Conservation (phyloP, 2,888 invertebrate species). For the Pseudococcus longispinus region DNA sequence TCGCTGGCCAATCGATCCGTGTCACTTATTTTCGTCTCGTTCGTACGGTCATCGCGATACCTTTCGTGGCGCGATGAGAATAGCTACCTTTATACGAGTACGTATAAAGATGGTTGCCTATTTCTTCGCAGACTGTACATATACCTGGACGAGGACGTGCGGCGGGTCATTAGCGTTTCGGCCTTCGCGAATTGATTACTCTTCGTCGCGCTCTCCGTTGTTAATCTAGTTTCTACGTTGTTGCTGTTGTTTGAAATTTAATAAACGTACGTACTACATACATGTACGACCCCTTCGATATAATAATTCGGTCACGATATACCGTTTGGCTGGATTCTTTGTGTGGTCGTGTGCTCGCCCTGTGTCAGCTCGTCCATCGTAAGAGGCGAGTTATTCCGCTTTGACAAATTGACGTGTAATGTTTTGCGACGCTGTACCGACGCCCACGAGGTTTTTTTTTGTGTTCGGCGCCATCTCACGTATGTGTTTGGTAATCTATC, state of each 20-base stretch:
- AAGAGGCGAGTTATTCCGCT: background rate
- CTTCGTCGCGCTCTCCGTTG: background rate
- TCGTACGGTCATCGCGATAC: background rate
- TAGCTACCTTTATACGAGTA: too few relatives aligned
- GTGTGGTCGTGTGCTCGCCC: background rate
- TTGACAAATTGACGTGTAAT: background rate
- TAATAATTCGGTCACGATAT: constrained; percentile 22
- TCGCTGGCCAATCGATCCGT: too few relatives aligned
- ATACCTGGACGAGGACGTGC: background rate
- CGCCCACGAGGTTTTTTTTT: too few relatives aligned
- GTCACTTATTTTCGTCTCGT: constrained; percentile 4
- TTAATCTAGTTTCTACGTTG: constrained; percentile 10
- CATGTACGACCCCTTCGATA: background rate
- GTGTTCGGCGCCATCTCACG: too few relatives aligned
- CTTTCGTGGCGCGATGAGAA: background rate
- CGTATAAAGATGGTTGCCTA: background rate
- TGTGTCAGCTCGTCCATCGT: too few relatives aligned
- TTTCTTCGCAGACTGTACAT: background rate
- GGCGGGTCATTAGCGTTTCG: background rate
- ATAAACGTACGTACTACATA: background rate
- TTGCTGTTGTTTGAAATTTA: background rate
- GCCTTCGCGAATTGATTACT: background rate
- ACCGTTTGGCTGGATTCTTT: background rate
- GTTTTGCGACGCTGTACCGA: too few relatives aligned
- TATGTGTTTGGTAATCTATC: too few relatives aligned